phyloP scores from a whole-genome alignment of 2,113 vertebrate species.

The Mormyrus lacerda region DNA sequence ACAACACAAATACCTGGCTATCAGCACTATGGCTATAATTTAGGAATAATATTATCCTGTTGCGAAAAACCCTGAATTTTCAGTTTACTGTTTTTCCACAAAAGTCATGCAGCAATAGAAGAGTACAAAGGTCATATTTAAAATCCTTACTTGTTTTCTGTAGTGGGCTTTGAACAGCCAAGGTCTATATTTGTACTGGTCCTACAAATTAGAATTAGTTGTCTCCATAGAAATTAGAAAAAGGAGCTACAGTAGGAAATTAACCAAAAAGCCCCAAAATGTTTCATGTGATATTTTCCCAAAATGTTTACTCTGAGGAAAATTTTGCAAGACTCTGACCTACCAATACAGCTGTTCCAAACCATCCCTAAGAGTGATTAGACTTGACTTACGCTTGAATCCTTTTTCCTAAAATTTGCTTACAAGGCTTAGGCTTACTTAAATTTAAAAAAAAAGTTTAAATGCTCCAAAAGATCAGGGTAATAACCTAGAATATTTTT shows the following conservation, averaged over 20 bases:
- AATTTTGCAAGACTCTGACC: neutral
- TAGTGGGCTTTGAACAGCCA: neutral
- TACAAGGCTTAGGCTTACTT: neutral
- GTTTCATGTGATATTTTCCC: neutral
- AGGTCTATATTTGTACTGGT: neutral
- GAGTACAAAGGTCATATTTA: neutral
- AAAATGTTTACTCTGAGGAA: neutral
- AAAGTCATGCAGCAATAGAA: neutral
- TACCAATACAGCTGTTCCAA: neutral
- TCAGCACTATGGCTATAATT: neutral
- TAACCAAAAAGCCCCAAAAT: neutral
- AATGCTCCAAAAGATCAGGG: neutral
- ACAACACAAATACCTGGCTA: neutral
- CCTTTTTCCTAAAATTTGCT: neutral
- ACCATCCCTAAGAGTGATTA: neutral
- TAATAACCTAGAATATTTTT: neutral
- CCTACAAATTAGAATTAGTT: neutral
- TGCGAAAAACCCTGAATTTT: neutral
- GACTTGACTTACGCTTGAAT: neutral
- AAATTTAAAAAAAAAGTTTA: neutral
- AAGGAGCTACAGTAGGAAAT: neutral
- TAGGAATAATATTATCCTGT: neutral
- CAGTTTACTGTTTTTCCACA: neutral
- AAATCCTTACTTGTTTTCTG: neutral
- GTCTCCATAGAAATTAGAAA: neutral